A percentile compares a stretch with the other conserved stretches of the same genome.
phyloP scores from a whole-genome alignment of 2,797 vertebrate genomes.

The Cacajao melanocephalus region DNA sequence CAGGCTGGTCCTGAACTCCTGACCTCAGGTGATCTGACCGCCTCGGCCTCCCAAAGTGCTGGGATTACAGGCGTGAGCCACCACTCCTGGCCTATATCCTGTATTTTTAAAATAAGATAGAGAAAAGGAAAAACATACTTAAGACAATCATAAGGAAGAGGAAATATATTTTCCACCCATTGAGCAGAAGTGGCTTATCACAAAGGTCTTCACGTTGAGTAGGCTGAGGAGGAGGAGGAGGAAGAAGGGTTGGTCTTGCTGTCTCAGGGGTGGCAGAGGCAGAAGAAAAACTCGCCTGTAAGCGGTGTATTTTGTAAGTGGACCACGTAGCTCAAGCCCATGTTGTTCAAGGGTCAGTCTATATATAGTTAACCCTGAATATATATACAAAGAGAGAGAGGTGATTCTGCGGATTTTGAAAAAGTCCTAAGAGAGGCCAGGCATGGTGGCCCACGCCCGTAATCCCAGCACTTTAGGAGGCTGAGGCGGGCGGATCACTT shows the following conservation, averaged over 20 bases:
- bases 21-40: too few relatives aligned
- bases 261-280: not conserved
- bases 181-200: not conserved
- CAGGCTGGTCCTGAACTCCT: too few relatives aligned
- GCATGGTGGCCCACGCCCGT: too few relatives aligned
- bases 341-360: not conserved
- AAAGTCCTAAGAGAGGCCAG: not conserved
- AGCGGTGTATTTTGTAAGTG: not conserved
- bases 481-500: too few relatives aligned
- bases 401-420: not conserved
- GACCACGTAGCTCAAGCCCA: not conserved
- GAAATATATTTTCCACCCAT: not conserved
- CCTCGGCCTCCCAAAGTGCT: too few relatives aligned
- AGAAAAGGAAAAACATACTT: not conserved
- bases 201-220: not conserved
- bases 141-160: not conserved
- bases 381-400: not conserved
- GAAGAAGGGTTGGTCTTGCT: not conserved
- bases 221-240: not conserved
- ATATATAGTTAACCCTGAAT: not conserved
- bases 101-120: not conserved
- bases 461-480: too few relatives aligned
- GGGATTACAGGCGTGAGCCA: too few relatives aligned
- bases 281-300: not conserved
- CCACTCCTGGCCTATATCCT: too few relatives aligned